Evolutionary conservation across 2,888 invertebrate species (phyloP), one percentile per base, ranked within the genome.

Genomic region (Cheiracanthium punctorium): DNA sequence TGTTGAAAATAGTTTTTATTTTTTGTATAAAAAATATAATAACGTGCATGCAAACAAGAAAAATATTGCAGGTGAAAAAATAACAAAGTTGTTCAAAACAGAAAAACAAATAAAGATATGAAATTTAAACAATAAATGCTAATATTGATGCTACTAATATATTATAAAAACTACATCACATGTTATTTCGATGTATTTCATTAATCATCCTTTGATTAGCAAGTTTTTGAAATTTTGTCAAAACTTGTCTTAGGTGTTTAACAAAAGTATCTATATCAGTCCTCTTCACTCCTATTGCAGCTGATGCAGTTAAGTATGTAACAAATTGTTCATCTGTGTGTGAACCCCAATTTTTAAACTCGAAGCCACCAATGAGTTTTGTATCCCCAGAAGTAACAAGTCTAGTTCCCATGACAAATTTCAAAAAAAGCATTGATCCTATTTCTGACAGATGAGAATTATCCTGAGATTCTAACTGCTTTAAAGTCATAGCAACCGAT

Each of bases 251-350:
- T 71, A 96, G 91, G 90, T 95, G 93, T 88, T 93, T 93, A 71
- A 95, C 92, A 91, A 96, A 95, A 29, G 92, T 91, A 90, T 95
- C 94, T n/a, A 96, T 93, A 90, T 96, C 96, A 1, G 91, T 90
- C 89, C 93, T 93, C 69, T 93, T 93, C 91, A 95, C 93, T 2
- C 96, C 96, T 48, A 96, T 91, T 7, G 94, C 93, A 1, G 95
- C 95, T 20, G 96, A 95, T 73, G 94, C 95, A 2, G 96, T 96
- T 88, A 96, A 92, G 91, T 96, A 96, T 1, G 95, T 93, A 86
- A 92, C 91, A 14, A 93, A 93, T 89, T 94, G 94, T 89, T 92
- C 91, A 89, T 93, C 92, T 89, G 93, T 92, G 91, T 96, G 95
- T 12, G 95, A 93, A 71, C 95, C 95, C 94, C 95, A 96, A 80